Evolutionary conservation across 64 coral and sea anemone species (phyloP).

Genomic region (Hydrozoanthus tunicans): DNA sequence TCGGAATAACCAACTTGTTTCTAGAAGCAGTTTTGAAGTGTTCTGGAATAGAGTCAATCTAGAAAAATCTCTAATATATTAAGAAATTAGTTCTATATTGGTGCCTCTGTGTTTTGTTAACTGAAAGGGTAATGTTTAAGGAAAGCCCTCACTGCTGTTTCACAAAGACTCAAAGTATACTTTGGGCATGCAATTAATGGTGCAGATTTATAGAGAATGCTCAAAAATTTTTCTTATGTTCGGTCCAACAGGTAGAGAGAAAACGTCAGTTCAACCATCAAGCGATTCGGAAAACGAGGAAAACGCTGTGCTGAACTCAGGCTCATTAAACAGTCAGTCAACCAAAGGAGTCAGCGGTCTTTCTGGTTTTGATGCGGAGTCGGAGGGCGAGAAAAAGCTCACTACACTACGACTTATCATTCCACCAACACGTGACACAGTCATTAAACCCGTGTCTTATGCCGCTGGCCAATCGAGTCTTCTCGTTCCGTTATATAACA

Average conservation of each 20-base stretch:
- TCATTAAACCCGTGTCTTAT: background rate
- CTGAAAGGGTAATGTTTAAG: background rate
- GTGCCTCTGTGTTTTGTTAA: background rate
- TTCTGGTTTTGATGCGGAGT: background rate
- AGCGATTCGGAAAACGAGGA: background rate
- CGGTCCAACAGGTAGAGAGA: background rate
- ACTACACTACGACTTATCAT: conserved; percentile 15
- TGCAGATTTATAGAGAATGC: background rate
- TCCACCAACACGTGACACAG: background rate
- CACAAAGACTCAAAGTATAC: too few species aligned
- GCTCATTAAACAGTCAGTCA: background rate
- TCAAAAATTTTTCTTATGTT: background rate
- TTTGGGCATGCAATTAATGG: too few species aligned
- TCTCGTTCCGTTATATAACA: conserved; percentile 8
- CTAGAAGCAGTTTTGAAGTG: too few species aligned
- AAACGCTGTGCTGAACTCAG: background rate
- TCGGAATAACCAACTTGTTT: too few species aligned
- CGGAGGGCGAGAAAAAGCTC: background rate
- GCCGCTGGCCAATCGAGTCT: conserved; percentile 3
- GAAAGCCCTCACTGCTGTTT: too few species aligned
- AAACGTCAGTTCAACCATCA: background rate
- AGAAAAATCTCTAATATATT: too few species aligned
- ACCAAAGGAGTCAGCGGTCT: background rate
- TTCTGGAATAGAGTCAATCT: too few species aligned
- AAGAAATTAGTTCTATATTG: too few species aligned